These are phyloP conservation scores for Diplodus sargus DNA, from an alignment of 2,797 vertebrate genomes.

Conservation along the genomic window DNA sequence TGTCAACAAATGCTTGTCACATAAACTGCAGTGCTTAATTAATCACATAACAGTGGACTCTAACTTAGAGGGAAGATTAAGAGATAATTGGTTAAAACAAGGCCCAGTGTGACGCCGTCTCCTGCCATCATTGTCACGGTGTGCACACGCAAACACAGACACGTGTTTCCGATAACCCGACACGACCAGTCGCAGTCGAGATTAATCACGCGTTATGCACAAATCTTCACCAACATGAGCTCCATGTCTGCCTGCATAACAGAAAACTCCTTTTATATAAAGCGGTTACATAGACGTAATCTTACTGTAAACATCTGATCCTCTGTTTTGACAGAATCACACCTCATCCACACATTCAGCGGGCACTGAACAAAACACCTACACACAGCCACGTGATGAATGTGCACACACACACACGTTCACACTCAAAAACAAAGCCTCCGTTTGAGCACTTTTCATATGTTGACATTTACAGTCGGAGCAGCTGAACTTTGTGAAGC, in stretches of 20 bases:
- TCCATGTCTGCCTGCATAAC: not conserved
- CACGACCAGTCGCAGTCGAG: slow-evolving; percentile 14
- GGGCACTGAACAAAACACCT: not conserved
- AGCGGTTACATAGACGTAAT: not conserved
- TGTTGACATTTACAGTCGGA: slow-evolving; percentile 65
- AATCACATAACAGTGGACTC: slow-evolving; percentile 28
- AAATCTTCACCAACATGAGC: slow-evolving; percentile 4
- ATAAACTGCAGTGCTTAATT: slow-evolving; percentile 31
- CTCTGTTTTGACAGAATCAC: not conserved
- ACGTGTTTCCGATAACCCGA: slow-evolving; percentile 29
- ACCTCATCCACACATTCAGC: no score
- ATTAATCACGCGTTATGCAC: not conserved
- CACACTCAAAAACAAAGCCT: slow-evolving; percentile 33
- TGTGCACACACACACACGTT: slow-evolving; percentile 4
- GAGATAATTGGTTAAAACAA: slow-evolving; percentile 64
- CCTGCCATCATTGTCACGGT: slow-evolving; percentile 44
- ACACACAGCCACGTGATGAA: slow-evolving; percentile 1
- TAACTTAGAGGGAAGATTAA: slow-evolving; percentile 29
- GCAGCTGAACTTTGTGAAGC: slow-evolving; percentile 55
- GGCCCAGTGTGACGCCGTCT: slow-evolving; percentile 58
- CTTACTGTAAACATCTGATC: not conserved
- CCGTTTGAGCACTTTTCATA: slow-evolving; percentile 28
- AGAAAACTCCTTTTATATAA: slow-evolving; percentile 10
- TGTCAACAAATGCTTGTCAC: slow-evolving; percentile 39
- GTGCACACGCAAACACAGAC: slow-evolving; percentile 20